phyloP scores from a whole-genome alignment of 2,113 vertebrate species.

The Pseudonaja textilis region DNA sequence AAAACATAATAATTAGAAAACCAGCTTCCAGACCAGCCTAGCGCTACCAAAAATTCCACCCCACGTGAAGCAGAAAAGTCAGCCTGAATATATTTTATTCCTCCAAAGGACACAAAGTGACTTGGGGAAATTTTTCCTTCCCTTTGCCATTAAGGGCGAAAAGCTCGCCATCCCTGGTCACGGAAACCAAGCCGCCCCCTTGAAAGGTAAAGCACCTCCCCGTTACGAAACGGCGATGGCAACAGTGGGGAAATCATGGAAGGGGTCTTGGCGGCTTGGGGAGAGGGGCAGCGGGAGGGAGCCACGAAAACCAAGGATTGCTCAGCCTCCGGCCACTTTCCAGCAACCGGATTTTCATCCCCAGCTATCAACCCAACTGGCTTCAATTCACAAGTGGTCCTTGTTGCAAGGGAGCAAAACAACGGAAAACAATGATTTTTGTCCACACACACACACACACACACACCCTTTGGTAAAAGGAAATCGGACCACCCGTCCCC shows the following conservation, averaged over 20 bases:
- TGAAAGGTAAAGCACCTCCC: not conserved
- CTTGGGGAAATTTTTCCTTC: not conserved
- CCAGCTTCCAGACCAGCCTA: not conserved
- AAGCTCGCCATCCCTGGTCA: too few relatives aligned
- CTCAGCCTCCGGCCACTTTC: not conserved
- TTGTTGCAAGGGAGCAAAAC: not conserved
- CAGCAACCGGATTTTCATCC: not conserved
- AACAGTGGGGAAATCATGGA: not conserved
- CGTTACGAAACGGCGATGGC: not conserved
- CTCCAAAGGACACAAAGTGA: not conserved
- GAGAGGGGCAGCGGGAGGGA: not conserved
- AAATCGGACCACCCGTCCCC: not conserved
- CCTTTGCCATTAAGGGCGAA: too few relatives aligned
- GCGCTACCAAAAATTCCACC: not conserved
- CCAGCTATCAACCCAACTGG: not conserved
- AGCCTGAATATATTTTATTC: not conserved
- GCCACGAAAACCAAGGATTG: not conserved
- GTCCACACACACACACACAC: too few relatives aligned
- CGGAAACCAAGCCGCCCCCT: not conserved
- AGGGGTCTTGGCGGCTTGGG: not conserved
- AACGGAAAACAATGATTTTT: not conserved
- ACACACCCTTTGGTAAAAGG: not conserved
- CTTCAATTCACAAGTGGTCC: not conserved
- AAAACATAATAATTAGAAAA: not conserved
- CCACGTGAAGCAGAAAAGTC: not conserved